Percentiles rank a stretch among this genome's conserved stretches.
Conservation (phyloP, 23 tunicate species). For the Styela clava region DNA sequence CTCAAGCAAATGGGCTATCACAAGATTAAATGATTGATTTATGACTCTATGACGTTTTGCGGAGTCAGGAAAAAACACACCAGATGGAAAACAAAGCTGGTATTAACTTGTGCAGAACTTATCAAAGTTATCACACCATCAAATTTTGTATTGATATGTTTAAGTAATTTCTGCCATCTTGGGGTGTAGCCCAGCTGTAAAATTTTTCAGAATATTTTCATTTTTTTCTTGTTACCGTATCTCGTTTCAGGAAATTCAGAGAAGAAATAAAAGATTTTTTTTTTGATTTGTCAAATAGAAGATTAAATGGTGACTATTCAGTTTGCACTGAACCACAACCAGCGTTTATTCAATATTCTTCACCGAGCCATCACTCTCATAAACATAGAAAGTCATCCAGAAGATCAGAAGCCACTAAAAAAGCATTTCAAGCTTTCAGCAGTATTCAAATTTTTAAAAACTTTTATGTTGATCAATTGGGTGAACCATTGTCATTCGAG, state of each 20-base stretch:
- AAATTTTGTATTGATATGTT: no score
- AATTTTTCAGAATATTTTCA: no score
- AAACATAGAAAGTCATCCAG: not conserved
- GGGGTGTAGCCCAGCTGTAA: no score
- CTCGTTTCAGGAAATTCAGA: conserved; percentile 47
- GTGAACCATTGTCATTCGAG: conserved; percentile 46
- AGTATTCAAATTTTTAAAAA: conserved; percentile 15
- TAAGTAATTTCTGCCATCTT: no score
- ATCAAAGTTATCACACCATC: no score
- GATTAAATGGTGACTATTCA: not conserved
- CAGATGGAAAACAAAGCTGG: no score
- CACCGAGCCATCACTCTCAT: not conserved
- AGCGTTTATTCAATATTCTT: conserved; percentile 17
- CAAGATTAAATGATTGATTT: no score
- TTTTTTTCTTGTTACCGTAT: no score
- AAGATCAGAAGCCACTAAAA: conserved; percentile 16
- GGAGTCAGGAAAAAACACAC: no score
- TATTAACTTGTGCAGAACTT: no score
- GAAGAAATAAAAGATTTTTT: conserved; percentile 56
- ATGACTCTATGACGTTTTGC: no score
- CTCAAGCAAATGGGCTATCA: no score
- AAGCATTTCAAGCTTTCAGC: conserved; percentile 24
- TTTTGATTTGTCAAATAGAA: not conserved
- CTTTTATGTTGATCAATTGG: conserved; percentile 79
- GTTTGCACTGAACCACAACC: not conserved